Evolutionary conservation across 1,140 invertebrate species (phyloP).

Genomic region (Scylla paramamosain): DNA sequence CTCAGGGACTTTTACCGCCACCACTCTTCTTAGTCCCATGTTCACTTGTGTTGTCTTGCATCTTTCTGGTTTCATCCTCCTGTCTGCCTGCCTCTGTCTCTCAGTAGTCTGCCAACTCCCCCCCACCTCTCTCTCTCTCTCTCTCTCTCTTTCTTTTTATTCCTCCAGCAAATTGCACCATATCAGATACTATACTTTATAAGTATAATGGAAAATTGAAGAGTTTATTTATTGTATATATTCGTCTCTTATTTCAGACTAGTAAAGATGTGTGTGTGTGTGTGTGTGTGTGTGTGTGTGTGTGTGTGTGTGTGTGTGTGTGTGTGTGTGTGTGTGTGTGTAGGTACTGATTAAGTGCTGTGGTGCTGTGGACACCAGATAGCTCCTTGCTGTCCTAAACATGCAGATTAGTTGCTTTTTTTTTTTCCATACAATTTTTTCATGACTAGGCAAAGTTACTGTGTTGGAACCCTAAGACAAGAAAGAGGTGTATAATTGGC

Average conservation of each 20-base stretch:
- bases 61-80: no score
- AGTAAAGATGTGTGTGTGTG: no score
- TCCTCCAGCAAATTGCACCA: no score
- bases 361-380: constrained; percentile 32
- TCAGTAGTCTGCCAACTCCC: no score
- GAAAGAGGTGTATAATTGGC: constrained; percentile 24
- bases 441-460: constrained; percentile 67
- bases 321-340: constrained; percentile 5
- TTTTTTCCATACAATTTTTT: constrained; percentile 68
- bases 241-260: no score
- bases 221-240: no score
- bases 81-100: no score
- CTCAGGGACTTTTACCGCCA: constrained; percentile 48
- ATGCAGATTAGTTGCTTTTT: constrained; percentile 74
- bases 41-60: not conserved
- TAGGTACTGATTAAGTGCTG: not conserved
- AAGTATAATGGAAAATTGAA: no score
- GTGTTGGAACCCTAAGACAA: constrained; percentile 29
- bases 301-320: not conserved
- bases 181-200: no score
- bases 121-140: no score
- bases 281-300: no score
- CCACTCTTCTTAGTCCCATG: not conserved
- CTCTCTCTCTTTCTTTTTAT: no score
- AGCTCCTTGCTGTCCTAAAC: constrained; percentile 70